Conservation (phyloP, 2,888 invertebrate species). For the Crioceris asparagi region DNA sequence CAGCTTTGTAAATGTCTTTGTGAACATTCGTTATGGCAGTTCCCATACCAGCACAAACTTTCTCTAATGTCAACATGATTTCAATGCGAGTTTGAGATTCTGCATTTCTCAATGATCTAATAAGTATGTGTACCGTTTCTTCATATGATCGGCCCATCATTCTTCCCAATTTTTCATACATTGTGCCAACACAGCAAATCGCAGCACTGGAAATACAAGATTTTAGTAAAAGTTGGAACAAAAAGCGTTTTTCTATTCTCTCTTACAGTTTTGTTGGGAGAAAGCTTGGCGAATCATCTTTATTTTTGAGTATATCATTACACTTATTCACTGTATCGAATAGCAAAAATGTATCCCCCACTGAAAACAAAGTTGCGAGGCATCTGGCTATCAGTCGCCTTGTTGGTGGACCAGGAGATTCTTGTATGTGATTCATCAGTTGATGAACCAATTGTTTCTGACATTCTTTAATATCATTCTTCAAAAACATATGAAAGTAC, state of each 20-base stretch:
- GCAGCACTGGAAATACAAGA: constrained; percentile 62
- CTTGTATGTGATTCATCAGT: constrained; percentile 78
- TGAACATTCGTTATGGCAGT: constrained; percentile 76
- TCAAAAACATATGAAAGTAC: constrained; percentile 27
- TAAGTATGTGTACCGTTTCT: constrained; percentile 88
- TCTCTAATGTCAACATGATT: constrained; percentile 93
- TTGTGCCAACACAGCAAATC: constrained; percentile 87
- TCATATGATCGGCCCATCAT: constrained; percentile 99
- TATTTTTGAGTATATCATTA: constrained; percentile 92
- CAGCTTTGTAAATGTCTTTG: constrained; percentile 86
- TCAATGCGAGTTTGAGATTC: constrained; percentile 95
- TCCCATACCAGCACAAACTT: constrained; percentile 91
- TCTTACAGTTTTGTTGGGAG: constrained; percentile 90
- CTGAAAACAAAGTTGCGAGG: constrained; percentile 88
- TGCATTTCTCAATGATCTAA: constrained; percentile 82
- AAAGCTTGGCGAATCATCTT: constrained; percentile 95
- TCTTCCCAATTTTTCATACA: constrained; percentile 95
- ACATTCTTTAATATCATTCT: constrained; percentile 94
- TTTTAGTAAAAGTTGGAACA: too few relatives aligned
- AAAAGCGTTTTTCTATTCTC: too few relatives aligned
- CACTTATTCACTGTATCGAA: constrained; percentile 97
- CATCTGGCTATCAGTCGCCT: constrained; percentile 83
- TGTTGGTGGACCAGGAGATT: constrained; percentile 89
- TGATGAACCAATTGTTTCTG: constrained; percentile 94
- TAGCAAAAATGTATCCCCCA: constrained; percentile 92